A percentile compares a stretch with the other conserved stretches of the same genome.
These are phyloP conservation scores for Drosophila pandora DNA, from an alignment of 1,140 invertebrate species.

Conservation along the genomic window DNA sequence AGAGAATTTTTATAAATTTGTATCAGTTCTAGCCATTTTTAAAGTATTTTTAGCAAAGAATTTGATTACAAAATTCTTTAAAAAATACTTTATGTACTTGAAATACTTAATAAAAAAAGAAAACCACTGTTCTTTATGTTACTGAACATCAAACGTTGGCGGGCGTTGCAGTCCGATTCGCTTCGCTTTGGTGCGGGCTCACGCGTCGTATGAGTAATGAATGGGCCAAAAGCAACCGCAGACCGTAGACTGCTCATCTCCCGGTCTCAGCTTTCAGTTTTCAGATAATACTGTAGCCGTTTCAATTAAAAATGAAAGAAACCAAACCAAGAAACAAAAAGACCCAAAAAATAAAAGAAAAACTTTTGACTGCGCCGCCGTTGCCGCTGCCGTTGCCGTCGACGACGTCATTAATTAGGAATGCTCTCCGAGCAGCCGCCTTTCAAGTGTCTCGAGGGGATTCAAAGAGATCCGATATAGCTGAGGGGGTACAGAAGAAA, in stretches of 20 bases:
- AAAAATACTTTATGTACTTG: not conserved
- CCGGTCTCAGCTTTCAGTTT: constrained; percentile 29
- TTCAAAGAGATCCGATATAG: constrained; percentile 37
- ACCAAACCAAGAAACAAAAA: constrained; percentile 37
- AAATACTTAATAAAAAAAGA: constrained; percentile 16
- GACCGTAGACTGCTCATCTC: constrained; percentile 44
- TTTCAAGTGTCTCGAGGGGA: constrained; percentile 63
- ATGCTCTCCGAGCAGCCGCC: constrained; percentile 67
- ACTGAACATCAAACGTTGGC: constrained; percentile 30
- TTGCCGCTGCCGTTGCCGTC: constrained; percentile 18
- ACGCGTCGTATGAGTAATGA: constrained; percentile 72
- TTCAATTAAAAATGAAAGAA: constrained; percentile 68
- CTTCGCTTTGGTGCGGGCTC: constrained; percentile 35
- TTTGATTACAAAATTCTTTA: too few relatives aligned
- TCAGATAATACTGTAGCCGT: constrained; percentile 49
- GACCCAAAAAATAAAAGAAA: constrained; percentile 28
- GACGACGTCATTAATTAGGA: constrained; percentile 79
- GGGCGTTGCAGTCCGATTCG: constrained; percentile 9
- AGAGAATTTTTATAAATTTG: not conserved
- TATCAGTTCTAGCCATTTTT: too few relatives aligned
- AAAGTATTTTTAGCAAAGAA: too few relatives aligned
- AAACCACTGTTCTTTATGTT: constrained; percentile 2
- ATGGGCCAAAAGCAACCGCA: constrained; percentile 44
- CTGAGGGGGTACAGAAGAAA: not conserved
- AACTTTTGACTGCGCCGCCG: constrained; percentile 37